phyloP scores from a whole-genome alignment of 2,113 vertebrate species.

The Colius striatus region DNA sequence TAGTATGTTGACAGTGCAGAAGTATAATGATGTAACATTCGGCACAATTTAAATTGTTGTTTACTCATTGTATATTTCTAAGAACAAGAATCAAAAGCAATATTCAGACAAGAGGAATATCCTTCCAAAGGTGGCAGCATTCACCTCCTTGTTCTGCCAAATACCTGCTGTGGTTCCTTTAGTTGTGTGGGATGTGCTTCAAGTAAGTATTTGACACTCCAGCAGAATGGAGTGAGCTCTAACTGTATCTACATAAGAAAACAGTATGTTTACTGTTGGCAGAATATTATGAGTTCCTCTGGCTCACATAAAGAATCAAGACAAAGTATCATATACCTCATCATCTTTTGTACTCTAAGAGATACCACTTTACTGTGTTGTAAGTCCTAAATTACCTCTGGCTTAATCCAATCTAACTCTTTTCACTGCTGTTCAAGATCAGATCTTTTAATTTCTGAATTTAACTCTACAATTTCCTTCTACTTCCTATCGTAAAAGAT shows the following conservation, averaged over 20 bases:
- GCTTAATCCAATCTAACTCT: background rate
- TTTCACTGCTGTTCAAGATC: background rate
- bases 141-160: background rate
- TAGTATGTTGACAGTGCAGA: background rate
- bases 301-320: background rate
- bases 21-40: background rate
- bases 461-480: background rate
- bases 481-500: background rate
- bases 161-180: background rate
- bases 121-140: background rate
- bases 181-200: background rate
- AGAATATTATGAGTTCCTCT: background rate
- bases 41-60: background rate
- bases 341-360: background rate
- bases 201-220: background rate
- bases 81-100: background rate
- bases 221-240: background rate
- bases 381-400: background rate
- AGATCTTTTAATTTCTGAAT: background rate
- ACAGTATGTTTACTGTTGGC: background rate
- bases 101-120: accelerated
- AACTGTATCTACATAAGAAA: background rate
- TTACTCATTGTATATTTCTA: background rate
- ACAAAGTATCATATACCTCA: background rate
- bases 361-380: background rate